Conservation (phyloP, 1,140 invertebrate species). For the Tachypleus tridentatus region DNA sequence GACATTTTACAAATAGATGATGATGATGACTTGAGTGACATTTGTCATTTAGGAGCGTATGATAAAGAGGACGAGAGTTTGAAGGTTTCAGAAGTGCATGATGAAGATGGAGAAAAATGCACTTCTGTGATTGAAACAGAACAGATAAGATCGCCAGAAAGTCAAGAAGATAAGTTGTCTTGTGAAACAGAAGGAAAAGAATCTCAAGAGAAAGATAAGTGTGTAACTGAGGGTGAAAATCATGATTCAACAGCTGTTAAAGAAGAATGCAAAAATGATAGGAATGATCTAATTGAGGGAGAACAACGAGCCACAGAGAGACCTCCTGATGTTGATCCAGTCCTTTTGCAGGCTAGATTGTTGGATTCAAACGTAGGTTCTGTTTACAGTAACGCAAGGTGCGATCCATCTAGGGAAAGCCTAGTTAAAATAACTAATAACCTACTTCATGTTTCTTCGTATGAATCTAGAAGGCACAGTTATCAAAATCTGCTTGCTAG, state of each 20-base stretch:
- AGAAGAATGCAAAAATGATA: too few relatives aligned
- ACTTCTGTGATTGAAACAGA: neutral
- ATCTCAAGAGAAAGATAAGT: too few relatives aligned
- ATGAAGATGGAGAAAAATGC: neutral
- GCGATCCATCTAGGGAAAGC: slow-evolving; percentile 15
- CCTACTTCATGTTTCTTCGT: slow-evolving; percentile 21
- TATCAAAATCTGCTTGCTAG: slow-evolving; percentile 31
- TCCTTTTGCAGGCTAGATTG: slow-evolving; percentile 34
- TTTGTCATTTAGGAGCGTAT: too few relatives aligned
- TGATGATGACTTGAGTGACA: neutral
- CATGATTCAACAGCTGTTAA: too few relatives aligned
- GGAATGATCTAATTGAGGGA: neutral
- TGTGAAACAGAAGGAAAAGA: too few relatives aligned
- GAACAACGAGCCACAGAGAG: slow-evolving; percentile 3
- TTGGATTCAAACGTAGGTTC: slow-evolving; percentile 24
- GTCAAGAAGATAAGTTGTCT: too few relatives aligned
- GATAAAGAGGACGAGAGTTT: neutral
- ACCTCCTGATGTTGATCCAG: slow-evolving; percentile 11
- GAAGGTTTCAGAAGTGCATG: neutral
- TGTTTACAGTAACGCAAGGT: slow-evolving; percentile 3
- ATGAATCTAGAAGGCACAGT: slow-evolving; percentile 22
- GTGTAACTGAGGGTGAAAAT: too few relatives aligned
- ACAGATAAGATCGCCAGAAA: too few relatives aligned
- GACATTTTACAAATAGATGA: slow-evolving; percentile 14
- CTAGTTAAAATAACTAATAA: slow-evolving; percentile 11